Percentiles rank a stretch among this genome's conserved stretches.
phyloP scores from a whole-genome alignment of 2,113 vertebrate genomes.

The Pangasianodon hypophthalmus region DNA sequence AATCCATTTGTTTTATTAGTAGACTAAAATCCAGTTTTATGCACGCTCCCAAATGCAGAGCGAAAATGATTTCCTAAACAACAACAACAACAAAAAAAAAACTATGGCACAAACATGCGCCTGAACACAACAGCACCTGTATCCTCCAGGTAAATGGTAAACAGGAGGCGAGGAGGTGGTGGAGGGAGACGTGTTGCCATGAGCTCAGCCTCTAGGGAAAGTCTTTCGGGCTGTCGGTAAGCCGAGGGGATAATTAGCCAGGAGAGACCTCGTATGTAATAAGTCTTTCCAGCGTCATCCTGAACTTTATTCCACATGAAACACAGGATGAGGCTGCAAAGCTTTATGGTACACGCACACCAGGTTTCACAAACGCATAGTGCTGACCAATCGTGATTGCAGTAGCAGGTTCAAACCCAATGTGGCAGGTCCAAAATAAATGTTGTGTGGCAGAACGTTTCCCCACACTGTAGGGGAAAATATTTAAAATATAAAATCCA shows the following conservation, averaged over 20 bases:
- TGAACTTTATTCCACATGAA: neutral
- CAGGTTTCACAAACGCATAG: neutral
- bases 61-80: neutral
- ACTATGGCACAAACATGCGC: slow-evolving; percentile 14
- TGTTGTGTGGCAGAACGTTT: neutral
- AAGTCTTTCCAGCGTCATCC: slow-evolving; percentile 56
- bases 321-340: neutral
- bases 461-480: neutral
- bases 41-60: neutral
- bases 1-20: neutral
- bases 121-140: slow-evolving; percentile 56
- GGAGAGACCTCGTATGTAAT: slow-evolving; percentile 67
- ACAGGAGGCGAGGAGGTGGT: slow-evolving; percentile 33
- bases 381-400: neutral
- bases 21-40: neutral
- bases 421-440: neutral
- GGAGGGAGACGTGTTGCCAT: slow-evolving; percentile 26
- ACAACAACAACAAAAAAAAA: neutral
- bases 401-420: neutral
- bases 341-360: neutral
- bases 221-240: slow-evolving; percentile 64
- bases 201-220: slow-evolving; percentile 63
- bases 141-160: slow-evolving; percentile 53
- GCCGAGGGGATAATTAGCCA: slow-evolving; percentile 76
- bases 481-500: neutral